Conservation (phyloP, 2,888 invertebrate species). For the Calameuta pallipes region DNA sequence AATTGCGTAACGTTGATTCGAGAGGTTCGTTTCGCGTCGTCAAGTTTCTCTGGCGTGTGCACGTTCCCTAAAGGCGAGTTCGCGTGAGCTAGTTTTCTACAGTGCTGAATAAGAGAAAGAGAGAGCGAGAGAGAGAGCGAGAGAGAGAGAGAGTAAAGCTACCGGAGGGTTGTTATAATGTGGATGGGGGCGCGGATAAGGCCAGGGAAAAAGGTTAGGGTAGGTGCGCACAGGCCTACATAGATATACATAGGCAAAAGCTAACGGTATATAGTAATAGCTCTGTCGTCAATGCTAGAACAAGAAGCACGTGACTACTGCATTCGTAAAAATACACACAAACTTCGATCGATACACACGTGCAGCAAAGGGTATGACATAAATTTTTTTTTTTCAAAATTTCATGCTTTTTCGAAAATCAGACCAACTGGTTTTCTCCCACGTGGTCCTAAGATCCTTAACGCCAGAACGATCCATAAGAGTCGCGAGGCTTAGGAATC, state of each 20-base stretch:
- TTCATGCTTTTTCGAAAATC: too few relatives aligned
- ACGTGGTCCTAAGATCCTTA: too few relatives aligned
- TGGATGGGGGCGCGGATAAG: conserved; percentile 22
- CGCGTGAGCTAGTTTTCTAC: conserved; percentile 9
- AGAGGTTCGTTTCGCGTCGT: neutral
- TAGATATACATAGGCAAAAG: too few relatives aligned
- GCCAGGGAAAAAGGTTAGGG: conserved; percentile 1
- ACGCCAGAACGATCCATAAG: too few relatives aligned
- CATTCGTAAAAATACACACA: neutral
- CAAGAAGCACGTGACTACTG: neutral
- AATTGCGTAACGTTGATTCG: neutral
- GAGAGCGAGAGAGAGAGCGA: neutral
- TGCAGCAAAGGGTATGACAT: too few relatives aligned
- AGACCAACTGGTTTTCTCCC: too few relatives aligned
- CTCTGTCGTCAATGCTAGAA: neutral
- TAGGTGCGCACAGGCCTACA: too few relatives aligned
- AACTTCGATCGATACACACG: too few relatives aligned
- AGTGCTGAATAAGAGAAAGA: neutral
- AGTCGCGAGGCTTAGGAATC: too few relatives aligned
- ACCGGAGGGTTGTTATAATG: conserved; percentile 19
- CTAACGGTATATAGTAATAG: too few relatives aligned
- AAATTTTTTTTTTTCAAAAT: too few relatives aligned
- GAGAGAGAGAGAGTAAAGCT: conserved; percentile 2
- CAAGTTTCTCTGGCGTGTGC: conserved; percentile 7
- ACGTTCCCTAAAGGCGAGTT: conserved; percentile 16